A percentile compares a stretch with the other conserved stretches of the same genome.
phyloP scores from a whole-genome alignment of 1,140 invertebrate genomes.

The Papilio dardanus region DNA sequence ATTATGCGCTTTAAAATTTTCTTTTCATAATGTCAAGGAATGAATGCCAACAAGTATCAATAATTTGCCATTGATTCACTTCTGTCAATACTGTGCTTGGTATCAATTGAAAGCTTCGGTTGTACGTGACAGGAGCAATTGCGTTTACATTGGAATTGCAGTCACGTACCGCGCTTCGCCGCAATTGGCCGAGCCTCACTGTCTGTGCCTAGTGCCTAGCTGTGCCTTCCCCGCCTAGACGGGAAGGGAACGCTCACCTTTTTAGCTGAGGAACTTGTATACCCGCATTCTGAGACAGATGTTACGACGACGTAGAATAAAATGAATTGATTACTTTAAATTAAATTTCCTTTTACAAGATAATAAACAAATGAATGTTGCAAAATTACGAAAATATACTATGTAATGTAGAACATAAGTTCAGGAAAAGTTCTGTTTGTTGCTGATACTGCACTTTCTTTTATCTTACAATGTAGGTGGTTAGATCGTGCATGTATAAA shows the following conservation, averaged over 20 bases:
- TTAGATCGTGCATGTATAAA: conserved; percentile 34
- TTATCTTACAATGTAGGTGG: conserved; percentile 21
- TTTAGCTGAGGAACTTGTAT: not conserved
- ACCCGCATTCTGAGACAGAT: not conserved
- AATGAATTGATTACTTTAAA: not conserved
- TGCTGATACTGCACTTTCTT: conserved; percentile 25
- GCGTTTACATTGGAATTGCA: not conserved
- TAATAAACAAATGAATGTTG: not conserved
- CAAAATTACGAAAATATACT: not conserved
- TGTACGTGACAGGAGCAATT: conserved; percentile 8
- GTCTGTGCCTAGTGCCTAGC: not conserved
- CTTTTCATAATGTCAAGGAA: not conserved
- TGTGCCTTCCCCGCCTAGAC: not conserved
- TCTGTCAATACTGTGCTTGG: not conserved
- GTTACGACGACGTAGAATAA: not conserved
- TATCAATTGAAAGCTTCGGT: not conserved
- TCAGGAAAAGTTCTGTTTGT: not conserved
- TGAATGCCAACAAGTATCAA: not conserved
- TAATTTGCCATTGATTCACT: conserved; percentile 4
- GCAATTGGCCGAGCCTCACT: not conserved
- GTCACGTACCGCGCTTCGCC: not conserved
- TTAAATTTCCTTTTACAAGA: not conserved
- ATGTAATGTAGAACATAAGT: no score
- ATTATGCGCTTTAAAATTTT: not conserved
- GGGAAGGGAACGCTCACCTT: not conserved